These are phyloP conservation scores for Panagrolaimus sp. DNA, from an alignment of 1,140 invertebrate species.

Conservation along the genomic window DNA sequence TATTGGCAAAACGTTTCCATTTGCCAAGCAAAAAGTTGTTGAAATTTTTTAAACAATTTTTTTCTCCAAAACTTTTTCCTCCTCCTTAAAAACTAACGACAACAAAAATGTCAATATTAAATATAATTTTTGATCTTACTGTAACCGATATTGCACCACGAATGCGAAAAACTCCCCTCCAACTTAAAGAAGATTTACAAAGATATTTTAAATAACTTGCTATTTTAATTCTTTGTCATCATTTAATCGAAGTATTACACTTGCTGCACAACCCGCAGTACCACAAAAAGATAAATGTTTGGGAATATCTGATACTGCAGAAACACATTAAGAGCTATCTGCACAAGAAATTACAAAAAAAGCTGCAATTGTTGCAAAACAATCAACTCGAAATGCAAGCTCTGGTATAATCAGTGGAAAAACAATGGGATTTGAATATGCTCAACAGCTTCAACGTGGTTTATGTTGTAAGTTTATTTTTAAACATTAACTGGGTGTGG, in stretches of 20 bases:
- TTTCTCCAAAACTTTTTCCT: no score
- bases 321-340: background rate
- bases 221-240: background rate
- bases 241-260: background rate
- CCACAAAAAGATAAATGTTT: slow-evolving; percentile 7
- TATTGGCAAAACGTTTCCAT: no score
- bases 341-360: slow-evolving; percentile 1
- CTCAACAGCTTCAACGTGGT: slow-evolving; percentile 9
- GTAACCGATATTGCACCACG: background rate
- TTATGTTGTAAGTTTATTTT: slow-evolving; percentile 2
- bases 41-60: no score
- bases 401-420: background rate
- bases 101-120: background rate
- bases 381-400: background rate
- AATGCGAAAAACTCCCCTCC: background rate
- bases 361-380: background rate
- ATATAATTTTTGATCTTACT: slow-evolving; percentile 3
- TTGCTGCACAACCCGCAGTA: background rate
- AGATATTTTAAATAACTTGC: background rate
- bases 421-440: background rate
- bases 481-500: no score
- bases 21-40: no score
- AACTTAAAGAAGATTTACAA: background rate
- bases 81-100: no score
- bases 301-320: background rate